Conservation (phyloP, 2,113 vertebrate species). For the Vulpes ferrilata region DNA sequence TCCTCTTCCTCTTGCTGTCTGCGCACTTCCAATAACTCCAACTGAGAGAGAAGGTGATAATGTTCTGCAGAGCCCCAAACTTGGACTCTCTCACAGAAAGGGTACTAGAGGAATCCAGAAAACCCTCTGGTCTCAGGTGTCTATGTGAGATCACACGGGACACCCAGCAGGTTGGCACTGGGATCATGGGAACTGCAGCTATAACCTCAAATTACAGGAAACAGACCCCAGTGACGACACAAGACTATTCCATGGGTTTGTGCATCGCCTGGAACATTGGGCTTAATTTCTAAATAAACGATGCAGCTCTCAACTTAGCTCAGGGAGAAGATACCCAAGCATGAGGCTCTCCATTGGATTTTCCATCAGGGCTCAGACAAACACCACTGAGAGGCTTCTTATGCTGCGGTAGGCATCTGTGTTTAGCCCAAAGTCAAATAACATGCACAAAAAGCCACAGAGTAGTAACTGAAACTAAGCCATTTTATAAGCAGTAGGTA, state of each 20-base stretch:
- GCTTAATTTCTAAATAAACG: slow-evolving; percentile 18
- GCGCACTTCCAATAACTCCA: slow-evolving; percentile 98
- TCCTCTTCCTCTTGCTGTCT: slow-evolving; percentile 97
- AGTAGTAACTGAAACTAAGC: background rate
- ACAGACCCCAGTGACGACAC: background rate
- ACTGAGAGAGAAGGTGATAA: slow-evolving; percentile 76
- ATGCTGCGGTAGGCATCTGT: background rate
- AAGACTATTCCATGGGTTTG: background rate
- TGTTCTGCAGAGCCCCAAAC: background rate
- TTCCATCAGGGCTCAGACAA: background rate
- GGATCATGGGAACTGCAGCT: background rate
- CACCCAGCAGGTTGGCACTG: background rate
- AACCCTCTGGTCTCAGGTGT: background rate
- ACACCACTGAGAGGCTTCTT: background rate
- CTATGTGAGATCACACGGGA: background rate
- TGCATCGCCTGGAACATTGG: background rate
- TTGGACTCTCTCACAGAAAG: background rate
- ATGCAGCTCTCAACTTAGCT: background rate
- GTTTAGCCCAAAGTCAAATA: background rate
- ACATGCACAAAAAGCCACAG: background rate
- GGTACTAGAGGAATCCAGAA: background rate
- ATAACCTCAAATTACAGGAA: background rate
- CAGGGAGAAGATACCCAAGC: background rate
- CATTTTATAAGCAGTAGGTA: background rate
- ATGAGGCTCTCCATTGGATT: background rate